phyloP scores from a whole-genome alignment of 2,888 invertebrate genomes.

The Herminia tarsipennalis region DNA sequence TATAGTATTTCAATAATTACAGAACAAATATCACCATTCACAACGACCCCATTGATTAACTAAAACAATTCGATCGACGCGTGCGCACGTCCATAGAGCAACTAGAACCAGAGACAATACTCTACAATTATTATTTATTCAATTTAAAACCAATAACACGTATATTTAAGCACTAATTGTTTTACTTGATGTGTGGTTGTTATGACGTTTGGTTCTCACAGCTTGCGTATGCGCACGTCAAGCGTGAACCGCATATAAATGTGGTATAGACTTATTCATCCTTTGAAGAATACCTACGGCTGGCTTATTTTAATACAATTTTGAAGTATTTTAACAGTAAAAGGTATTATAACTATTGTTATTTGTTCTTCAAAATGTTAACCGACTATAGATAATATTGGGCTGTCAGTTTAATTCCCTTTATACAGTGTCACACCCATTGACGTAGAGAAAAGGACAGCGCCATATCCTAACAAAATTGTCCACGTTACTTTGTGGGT shows the following conservation, averaged over 20 bases:
- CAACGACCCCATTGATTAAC: conserved; percentile 1
- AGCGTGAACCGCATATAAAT: conserved; percentile 53
- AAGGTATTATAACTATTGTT: no score
- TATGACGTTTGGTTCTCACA: conserved; percentile 31
- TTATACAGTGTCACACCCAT: no score
- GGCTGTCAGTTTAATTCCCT: no score
- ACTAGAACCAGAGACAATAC: neutral
- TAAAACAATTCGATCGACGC: conserved; percentile 9
- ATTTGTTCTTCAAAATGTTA: no score
- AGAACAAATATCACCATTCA: conserved; percentile 2
- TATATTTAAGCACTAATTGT: conserved; percentile 49
- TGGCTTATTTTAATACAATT: conserved; percentile 34
- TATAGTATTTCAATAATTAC: neutral
- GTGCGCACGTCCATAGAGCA: conserved; percentile 9
- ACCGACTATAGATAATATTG: no score
- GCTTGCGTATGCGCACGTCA: conserved; percentile 17
- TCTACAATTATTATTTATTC: neutral
- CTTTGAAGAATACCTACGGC: conserved; percentile 29
- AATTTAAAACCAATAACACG: conserved; percentile 42
- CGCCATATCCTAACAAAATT: no score
- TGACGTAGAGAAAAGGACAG: no score
- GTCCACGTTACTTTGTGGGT: no score
- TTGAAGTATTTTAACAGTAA: conserved; percentile 24
- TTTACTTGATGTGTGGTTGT: conserved; percentile 44
- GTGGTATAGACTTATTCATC: conserved; percentile 34